These are phyloP conservation scores for Marmota monax DNA, from an alignment of 2,113 vertebrate species.

Conservation along the genomic window DNA sequence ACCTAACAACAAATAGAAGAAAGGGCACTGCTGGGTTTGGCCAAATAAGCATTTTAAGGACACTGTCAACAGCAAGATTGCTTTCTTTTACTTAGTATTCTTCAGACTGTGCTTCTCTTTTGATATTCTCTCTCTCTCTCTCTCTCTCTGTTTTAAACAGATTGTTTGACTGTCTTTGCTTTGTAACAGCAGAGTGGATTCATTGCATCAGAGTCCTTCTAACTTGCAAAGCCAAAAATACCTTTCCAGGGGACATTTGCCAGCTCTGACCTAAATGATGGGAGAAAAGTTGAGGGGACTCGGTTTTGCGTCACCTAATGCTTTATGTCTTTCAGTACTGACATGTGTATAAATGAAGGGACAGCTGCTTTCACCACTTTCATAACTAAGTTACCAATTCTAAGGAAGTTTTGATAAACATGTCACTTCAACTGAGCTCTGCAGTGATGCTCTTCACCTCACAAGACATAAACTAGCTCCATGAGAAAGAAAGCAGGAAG, in stretches of 20 bases:
- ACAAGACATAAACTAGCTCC: neutral
- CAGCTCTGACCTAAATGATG: neutral
- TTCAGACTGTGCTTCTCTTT: neutral
- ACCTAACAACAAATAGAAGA: neutral
- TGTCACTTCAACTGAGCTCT: neutral
- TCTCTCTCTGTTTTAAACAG: neutral
- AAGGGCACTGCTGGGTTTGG: neutral
- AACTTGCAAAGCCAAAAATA: constrained; percentile 15
- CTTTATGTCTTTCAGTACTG: neutral
- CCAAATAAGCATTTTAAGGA: neutral
- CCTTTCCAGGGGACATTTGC: neutral
- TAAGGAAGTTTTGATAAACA: constrained; percentile 10
- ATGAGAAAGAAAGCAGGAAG: neutral
- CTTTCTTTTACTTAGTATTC: neutral
- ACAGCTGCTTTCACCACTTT: neutral
- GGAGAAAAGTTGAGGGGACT: neutral
- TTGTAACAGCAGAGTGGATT: neutral
- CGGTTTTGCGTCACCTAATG: neutral
- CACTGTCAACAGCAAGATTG: neutral
- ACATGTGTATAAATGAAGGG: neutral
- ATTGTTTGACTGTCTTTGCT: neutral
- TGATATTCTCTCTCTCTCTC: neutral
- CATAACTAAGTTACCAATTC: neutral
- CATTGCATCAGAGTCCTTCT: neutral
- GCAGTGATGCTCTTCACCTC: neutral